phyloP scores from a whole-genome alignment of 2,113 vertebrate species.

The Corythaixoides concolor region DNA sequence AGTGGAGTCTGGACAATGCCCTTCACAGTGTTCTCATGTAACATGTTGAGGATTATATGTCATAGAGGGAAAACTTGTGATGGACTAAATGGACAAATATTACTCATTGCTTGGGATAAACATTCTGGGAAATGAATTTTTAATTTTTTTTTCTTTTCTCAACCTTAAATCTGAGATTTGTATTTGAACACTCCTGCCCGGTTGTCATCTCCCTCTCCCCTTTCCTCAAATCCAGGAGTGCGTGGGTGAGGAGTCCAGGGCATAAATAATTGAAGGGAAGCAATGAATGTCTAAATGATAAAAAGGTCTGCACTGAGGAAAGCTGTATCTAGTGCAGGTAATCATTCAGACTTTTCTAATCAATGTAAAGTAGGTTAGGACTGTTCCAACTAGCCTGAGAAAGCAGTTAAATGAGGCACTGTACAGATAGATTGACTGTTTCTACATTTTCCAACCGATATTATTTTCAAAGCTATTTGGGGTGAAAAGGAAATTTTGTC shows the following conservation, averaged over 20 bases:
- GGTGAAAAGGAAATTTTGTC: background rate
- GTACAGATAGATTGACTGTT: background rate
- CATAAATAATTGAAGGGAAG: background rate
- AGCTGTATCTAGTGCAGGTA: background rate
- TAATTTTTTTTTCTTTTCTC: background rate
- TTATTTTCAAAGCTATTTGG: background rate
- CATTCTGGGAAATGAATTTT: background rate
- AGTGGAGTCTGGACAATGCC: background rate
- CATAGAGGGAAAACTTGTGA: slow-evolving; percentile 1
- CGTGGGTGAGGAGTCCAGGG: background rate
- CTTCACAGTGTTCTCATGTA: slow-evolving; percentile 29
- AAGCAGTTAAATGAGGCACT: background rate
- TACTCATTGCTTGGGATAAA: background rate
- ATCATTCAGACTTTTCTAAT: slow-evolving; percentile 7
- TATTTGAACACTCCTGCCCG: background rate
- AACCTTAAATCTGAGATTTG: background rate
- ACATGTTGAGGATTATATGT: slow-evolving; percentile 26
- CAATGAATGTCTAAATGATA: background rate
- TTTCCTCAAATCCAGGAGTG: background rate
- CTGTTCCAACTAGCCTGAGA: background rate
- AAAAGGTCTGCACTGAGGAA: background rate
- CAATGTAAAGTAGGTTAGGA: background rate
- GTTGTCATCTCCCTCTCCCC: background rate
- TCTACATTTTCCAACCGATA: background rate
- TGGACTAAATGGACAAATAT: slow-evolving; percentile 13